Percentiles rank a stretch among this genome's conserved stretches.
Conservation (phyloP, 2,888 invertebrate species). For the Apodemia duryi region DNA sequence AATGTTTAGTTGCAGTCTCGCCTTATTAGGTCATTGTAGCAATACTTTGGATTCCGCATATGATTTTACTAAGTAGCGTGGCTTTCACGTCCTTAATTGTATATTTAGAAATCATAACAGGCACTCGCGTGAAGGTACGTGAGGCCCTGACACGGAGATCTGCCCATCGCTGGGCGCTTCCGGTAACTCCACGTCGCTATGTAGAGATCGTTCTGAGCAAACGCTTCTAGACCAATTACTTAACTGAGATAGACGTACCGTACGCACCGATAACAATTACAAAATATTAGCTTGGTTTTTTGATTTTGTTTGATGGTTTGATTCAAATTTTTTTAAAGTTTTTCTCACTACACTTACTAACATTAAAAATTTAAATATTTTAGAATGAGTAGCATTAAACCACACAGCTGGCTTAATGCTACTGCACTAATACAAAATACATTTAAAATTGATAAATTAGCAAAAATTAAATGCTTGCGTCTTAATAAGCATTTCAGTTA, state of each 20-base stretch:
- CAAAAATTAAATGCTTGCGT: too few relatives aligned
- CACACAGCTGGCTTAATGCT: too few relatives aligned
- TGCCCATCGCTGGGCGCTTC: not conserved
- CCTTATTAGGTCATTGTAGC: not conserved
- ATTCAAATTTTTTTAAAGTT: too few relatives aligned
- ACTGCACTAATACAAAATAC: too few relatives aligned
- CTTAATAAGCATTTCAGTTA: too few relatives aligned
- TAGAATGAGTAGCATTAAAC: too few relatives aligned
- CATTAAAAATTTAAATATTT: too few relatives aligned
- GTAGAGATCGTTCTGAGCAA: not conserved
- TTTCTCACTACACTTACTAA: too few relatives aligned
- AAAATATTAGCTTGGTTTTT: too few relatives aligned
- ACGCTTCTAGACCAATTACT: not conserved
- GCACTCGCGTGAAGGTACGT: too few relatives aligned
- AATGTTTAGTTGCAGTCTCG: not conserved
- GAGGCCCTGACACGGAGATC: not conserved
- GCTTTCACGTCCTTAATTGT: conserved; percentile 8
- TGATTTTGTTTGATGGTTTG: too few relatives aligned
- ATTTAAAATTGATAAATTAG: too few relatives aligned
- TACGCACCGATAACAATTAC: not conserved
- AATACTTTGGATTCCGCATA: conserved; percentile 1
- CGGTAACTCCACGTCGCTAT: not conserved
- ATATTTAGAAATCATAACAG: conserved; percentile 12
- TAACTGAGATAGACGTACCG: not conserved
- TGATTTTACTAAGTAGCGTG: conserved; percentile 1